Evolutionary conservation across 1,140 invertebrate genomes (phyloP).

Genomic region (Aphelenchoides fujianensis): DNA sequence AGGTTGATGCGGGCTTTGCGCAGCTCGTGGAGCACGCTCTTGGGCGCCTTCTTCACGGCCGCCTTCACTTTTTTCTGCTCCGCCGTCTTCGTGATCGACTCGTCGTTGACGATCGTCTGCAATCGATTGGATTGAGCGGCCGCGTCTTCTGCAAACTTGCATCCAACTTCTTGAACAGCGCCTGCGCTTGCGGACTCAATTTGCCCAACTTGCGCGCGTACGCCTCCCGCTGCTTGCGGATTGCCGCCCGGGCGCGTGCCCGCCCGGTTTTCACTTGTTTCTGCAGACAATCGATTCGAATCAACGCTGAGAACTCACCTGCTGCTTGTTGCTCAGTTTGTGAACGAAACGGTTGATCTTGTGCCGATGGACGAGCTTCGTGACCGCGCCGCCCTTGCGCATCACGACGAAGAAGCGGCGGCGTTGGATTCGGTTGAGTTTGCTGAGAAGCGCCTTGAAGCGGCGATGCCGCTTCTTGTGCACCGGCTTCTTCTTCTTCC

Average conservation of each 20-base stretch:
- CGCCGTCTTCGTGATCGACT: not conserved
- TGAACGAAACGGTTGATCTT: not conserved
- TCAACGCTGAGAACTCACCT: not conserved
- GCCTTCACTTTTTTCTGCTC: not conserved
- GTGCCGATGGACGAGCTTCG: not conserved
- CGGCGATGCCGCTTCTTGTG: not conserved
- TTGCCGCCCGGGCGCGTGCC: not conserved
- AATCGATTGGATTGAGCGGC: not conserved
- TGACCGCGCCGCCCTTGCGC: not conserved
- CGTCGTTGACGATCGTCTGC: not conserved
- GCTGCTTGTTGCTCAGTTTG: not conserved
- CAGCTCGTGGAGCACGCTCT: not conserved
- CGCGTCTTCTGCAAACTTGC: not conserved
- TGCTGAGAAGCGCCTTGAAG: not conserved
- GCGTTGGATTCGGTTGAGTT: not conserved
- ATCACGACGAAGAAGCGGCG: not conserved
- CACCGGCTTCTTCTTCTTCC: not conserved
- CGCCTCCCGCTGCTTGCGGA: not conserved
- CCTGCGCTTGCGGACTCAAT: not conserved
- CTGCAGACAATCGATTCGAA: not conserved
- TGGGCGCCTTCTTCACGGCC: not conserved
- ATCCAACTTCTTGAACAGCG: not conserved
- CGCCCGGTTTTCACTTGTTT: not conserved
- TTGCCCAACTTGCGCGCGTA: not conserved
- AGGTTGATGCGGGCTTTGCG: not conserved